Evolutionary conservation across 2,113 vertebrate species (phyloP).

Genomic region (Spea bombifrons): DNA sequence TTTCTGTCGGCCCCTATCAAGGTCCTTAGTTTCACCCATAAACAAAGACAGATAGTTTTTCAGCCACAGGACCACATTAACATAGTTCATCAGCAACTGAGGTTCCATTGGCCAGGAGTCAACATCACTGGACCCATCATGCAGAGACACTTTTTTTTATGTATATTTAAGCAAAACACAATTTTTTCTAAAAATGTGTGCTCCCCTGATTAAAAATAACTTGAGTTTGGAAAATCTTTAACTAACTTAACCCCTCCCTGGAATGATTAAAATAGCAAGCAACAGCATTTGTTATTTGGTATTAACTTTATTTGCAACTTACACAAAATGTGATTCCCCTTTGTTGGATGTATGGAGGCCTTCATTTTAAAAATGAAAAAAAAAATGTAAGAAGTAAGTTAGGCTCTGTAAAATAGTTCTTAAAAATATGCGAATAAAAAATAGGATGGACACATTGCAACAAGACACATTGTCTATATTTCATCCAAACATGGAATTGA

Average conservation of each 20-base stretch:
- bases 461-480: slow-evolving; percentile 5
- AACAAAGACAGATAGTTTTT: background rate
- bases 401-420: too few relatives aligned
- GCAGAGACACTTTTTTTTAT: slow-evolving; percentile 21
- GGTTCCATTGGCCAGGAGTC: slow-evolving; percentile 15
- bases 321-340: background rate
- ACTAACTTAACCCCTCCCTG: slow-evolving; percentile 1
- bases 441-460: too few relatives aligned
- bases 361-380: background rate
- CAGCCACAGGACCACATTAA: background rate
- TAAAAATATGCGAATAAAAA: too few relatives aligned
- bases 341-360: background rate
- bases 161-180: background rate
- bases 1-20: slow-evolving; percentile 16
- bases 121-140: slow-evolving; percentile 42
- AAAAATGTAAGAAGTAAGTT: too few relatives aligned
- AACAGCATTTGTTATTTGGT: background rate
- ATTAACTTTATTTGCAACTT: background rate
- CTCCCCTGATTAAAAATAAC: slow-evolving; percentile 14
- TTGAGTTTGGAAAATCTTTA: slow-evolving; percentile 9
- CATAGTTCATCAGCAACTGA: background rate
- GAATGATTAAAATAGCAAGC: slow-evolving; percentile 17
- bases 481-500: slow-evolving; percentile 16
- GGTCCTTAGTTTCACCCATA: slow-evolving; percentile 40
- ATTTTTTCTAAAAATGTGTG: slow-evolving; percentile 6